A percentile compares a stretch with the other conserved stretches of the same genome.
phyloP scores from a whole-genome alignment of 2,888 invertebrate species.

The Synergus umbraculus region DNA sequence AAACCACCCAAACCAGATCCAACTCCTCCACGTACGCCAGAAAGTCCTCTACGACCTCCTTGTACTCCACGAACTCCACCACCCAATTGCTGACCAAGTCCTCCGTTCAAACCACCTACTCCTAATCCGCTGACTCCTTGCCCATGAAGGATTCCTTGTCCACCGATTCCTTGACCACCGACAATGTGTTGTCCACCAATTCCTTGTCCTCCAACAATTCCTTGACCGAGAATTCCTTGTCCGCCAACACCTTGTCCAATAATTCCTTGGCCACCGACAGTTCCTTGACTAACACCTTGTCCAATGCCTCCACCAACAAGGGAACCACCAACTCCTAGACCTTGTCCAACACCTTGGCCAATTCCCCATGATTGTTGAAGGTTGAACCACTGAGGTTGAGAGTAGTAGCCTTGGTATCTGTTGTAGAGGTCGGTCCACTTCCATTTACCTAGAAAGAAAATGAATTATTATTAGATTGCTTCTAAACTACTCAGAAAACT shows the following conservation, averaged over 20 bases:
- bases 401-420: conserved; percentile 41
- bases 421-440: conserved; percentile 66
- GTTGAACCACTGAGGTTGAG: conserved; percentile 46
- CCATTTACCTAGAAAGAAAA: conserved; percentile 56
- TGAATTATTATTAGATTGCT: not conserved
- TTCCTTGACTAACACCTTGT: not conserved
- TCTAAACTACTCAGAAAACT: not conserved
- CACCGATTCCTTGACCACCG: conserved; percentile 50
- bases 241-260: not conserved
- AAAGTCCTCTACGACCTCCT: too few relatives aligned
- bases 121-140: conserved; percentile 52
- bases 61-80: too few relatives aligned
- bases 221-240: too few relatives aligned
- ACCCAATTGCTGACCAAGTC: too few relatives aligned
- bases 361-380: not conserved
- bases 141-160: conserved; percentile 55
- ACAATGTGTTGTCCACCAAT: too few relatives aligned
- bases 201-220: conserved; percentile 4
- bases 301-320: too few relatives aligned
- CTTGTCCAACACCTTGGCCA: conserved; percentile 27
- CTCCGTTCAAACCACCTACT: conserved; percentile 42
- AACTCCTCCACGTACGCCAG: too few relatives aligned
- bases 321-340: not conserved
- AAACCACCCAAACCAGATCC: too few relatives aligned
- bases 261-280: not conserved